Percentiles rank a stretch among this genome's conserved stretches.
phyloP scores from a whole-genome alignment of 2,888 invertebrate species.

The Hofmannophila pseudospretella region DNA sequence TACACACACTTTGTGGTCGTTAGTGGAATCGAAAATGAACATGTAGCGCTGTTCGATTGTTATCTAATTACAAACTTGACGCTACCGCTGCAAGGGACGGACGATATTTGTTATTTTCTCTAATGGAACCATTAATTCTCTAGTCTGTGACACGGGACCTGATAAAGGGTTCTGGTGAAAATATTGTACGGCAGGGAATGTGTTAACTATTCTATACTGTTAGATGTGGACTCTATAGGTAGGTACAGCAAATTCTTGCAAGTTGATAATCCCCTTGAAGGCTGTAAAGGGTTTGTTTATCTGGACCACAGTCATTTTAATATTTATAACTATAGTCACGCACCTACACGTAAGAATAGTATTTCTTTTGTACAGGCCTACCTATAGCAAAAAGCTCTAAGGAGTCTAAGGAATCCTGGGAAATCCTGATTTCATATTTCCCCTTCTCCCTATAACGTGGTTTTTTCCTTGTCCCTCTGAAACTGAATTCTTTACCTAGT shows the following conservation, averaged over 20 bases:
- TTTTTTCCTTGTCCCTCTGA: too few species aligned
- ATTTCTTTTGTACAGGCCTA: too few species aligned
- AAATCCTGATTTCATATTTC: too few species aligned
- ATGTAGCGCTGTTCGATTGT: slow-evolving; percentile 50
- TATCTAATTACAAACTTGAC: slow-evolving; percentile 70
- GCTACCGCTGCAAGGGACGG: slow-evolving; percentile 55
- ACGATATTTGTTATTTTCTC: slow-evolving; percentile 44
- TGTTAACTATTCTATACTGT: slow-evolving; percentile 15
- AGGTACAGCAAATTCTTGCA: neutral
- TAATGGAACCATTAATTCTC: slow-evolving; percentile 53
- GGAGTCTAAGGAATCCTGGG: too few species aligned
- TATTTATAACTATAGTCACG: too few species aligned
- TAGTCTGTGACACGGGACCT: slow-evolving; percentile 38
- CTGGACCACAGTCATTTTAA: too few species aligned
- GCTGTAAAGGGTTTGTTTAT: too few species aligned
- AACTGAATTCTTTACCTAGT: too few species aligned
- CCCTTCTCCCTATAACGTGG: too few species aligned
- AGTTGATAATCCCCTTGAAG: too few species aligned
- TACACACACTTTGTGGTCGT: slow-evolving; percentile 36
- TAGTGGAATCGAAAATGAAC: slow-evolving; percentile 60
- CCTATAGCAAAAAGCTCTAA: too few species aligned
- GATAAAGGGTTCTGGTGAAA: slow-evolving; percentile 21
- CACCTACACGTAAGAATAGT: too few species aligned
- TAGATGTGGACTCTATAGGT: neutral
- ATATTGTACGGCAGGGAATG: slow-evolving; percentile 11